Evolutionary conservation across 2,113 vertebrate genomes (phyloP), one percentile per base, ranked within the genome.

Genomic region (Ptilorrhoa leucosticta): DNA sequence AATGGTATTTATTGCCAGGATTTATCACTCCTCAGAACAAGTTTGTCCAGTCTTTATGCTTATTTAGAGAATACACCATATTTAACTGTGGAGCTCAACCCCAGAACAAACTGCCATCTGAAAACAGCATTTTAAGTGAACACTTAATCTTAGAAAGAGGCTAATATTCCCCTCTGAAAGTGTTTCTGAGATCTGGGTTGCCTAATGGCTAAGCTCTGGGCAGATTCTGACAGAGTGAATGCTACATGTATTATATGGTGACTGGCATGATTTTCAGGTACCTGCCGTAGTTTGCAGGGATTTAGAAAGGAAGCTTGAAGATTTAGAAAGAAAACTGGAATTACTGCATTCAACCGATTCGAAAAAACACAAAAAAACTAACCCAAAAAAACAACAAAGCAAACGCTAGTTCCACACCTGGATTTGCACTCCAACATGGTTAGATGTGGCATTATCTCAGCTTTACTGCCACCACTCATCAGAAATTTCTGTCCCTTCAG

Each of bases 181-280:
- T 10, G 8, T 69, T 89, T 83, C 63, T 73, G 22, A 78, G 35
- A 42, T 51, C 31, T 53, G 19, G 6, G 15, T 21, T 94, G 39
- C 20, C 22, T 76, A 39, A 45, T 37, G n/a, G 20, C 31, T 71
- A 44, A 79, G n/a, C 9, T 82, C 53, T 2, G 6, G 8, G 9
- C 12, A 80, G 42, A 65, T 23, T 78, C 44, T 24, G 4, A 21
- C 0, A 2, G 9, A 33, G 11, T 6, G 5, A 81, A 66, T 15
- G 12, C 4, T 42, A 15, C 22, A 7, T n/a, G 18, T 17, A 42
- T 42, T 47, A 4, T 23, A 47, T 0, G 1, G 40, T 60, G 8
- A 69, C 16, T 50, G 28, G 61, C 37, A 78, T 31, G 6, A 7
- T 72, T 89, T 91, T 35, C 30, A 21, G 7, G 13, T 58, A 54